Conservation (phyloP, 2,113 vertebrate genomes). For the Tiliqua scincoides region DNA sequence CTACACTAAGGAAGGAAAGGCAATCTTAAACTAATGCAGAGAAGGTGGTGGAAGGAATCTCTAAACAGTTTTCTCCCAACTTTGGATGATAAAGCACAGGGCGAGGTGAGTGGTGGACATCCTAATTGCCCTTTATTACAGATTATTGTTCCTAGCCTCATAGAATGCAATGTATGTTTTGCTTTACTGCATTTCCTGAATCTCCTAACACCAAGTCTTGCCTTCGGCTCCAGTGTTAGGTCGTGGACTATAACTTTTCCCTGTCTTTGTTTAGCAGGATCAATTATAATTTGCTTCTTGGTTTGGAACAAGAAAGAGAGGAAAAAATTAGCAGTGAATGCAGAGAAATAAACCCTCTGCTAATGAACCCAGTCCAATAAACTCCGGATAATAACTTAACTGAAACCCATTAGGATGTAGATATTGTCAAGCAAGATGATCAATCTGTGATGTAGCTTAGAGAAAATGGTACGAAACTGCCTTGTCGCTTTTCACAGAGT, state of each 20-base stretch:
- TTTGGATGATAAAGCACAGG: background rate
- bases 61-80: background rate
- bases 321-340: conserved; percentile 35
- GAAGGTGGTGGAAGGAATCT: background rate
- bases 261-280: conserved; percentile 36
- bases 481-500: conserved; percentile 19
- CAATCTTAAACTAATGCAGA: background rate
- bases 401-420: conserved; percentile 22
- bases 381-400: conserved; percentile 31
- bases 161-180: background rate
- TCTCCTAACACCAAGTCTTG: background rate
- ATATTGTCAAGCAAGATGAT: background rate
- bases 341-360: conserved; percentile 18
- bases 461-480: conserved; percentile 5
- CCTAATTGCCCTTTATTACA: background rate
- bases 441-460: background rate
- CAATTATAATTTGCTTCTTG: conserved; percentile 46
- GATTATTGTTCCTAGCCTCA: background rate
- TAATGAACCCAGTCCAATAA: conserved; percentile 17
- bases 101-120: background rate
- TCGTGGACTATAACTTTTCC: background rate
- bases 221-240: background rate
- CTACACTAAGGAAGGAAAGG: background rate
- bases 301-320: conserved; percentile 29
- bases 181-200: background rate